These are phyloP conservation scores for Sesamia nonagrioides DNA, from an alignment of 1,140 invertebrate species.

Conservation along the genomic window DNA sequence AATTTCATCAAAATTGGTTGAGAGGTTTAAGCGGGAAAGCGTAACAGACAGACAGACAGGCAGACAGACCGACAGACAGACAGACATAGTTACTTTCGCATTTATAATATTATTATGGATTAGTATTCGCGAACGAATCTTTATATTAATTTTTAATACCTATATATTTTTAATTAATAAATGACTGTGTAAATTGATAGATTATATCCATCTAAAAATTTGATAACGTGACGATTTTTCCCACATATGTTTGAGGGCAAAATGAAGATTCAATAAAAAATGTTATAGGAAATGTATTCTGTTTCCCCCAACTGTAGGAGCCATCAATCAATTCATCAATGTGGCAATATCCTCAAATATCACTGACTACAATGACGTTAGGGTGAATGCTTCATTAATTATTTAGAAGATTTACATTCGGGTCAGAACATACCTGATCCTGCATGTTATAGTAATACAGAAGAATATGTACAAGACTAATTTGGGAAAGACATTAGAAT, in stretches of 20 bases:
- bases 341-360: slow-evolving; percentile 26
- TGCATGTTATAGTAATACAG: too few relatives aligned
- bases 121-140: too few relatives aligned
- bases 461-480: background rate
- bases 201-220: background rate
- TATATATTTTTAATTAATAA: too few relatives aligned
- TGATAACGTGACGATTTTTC: background rate
- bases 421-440: too few relatives aligned
- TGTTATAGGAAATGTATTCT: background rate
- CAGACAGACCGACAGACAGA: too few relatives aligned
- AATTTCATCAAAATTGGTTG: too few relatives aligned
- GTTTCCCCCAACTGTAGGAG: background rate
- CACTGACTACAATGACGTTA: background rate
- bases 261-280: background rate
- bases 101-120: too few relatives aligned
- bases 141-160: too few relatives aligned
- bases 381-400: background rate
- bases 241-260: background rate
- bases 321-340: background rate
- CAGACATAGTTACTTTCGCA: too few relatives aligned
- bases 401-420: too few relatives aligned
- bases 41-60: too few relatives aligned
- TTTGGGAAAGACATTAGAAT: background rate
- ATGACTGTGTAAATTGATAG: background rate
- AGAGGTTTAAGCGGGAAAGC: too few relatives aligned